Percentiles rank a stretch among this genome's conserved stretches.
Evolutionary conservation across 2,797 vertebrate genomes (phyloP).

Genomic region (Anolis apletophallus): DNA sequence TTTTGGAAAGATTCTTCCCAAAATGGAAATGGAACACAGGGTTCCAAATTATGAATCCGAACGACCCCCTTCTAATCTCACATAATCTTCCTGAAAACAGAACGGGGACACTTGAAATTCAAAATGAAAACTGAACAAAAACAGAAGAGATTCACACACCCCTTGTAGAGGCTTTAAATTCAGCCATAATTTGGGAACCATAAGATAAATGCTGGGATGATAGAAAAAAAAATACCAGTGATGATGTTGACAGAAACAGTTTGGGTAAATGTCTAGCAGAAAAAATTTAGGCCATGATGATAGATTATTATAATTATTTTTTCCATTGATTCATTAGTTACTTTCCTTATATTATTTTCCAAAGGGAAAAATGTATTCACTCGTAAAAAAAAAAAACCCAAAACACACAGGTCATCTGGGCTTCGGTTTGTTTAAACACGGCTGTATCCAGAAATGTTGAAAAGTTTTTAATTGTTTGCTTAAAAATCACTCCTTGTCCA

Average conservation of each 20-base stretch:
- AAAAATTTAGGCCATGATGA: background rate
- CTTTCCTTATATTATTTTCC: background rate
- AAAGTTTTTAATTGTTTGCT: no score
- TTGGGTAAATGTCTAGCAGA: no score
- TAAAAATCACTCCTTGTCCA: no score
- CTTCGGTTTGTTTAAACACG: background rate
- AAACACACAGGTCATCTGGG: background rate
- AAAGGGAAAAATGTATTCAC: background rate
- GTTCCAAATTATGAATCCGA: no score
- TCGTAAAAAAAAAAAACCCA: no score
- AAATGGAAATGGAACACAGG: no score
- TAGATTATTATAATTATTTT: background rate
- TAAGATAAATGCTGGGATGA: background rate
- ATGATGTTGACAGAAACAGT: background rate
- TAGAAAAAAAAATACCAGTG: background rate
- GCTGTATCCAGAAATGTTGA: background rate
- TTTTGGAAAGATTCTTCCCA: no score
- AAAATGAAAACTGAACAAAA: no score
- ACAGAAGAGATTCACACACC: no score
- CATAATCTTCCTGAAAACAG: no score
- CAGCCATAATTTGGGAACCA: slow-evolving; percentile 4
- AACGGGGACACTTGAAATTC: no score
- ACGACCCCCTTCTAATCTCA: no score
- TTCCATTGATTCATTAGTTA: background rate
- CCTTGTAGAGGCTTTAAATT: background rate